Base-by-base conservation (phyloP, 2,888 invertebrate genomes). In the Acanthosepion pharaonis region DNA sequence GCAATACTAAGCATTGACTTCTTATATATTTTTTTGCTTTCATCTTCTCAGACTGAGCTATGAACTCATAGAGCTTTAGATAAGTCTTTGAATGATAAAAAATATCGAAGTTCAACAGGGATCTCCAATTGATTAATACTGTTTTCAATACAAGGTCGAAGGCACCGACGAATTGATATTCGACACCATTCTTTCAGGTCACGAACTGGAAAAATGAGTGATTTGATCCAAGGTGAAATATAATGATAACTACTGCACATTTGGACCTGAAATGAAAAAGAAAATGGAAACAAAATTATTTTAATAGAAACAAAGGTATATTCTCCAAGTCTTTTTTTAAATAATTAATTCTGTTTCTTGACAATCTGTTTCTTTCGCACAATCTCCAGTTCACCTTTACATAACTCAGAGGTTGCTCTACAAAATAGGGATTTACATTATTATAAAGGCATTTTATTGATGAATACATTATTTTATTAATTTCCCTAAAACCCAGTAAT, bases 181-280 rank as follows among this genome's bases (percentile, higher is more conserved):
- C 97, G 95, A 93, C 97, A 96, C 28, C 95, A 95, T 94, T 96
- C 96, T 94, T 96, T 95, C 33, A 97, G 95, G n/a, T 96, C 96
- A 33, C 95, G 95, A 91, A 96, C 51, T 20, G 97, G 97, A 94
- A 96, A 96, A 51, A 97, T 94, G 33, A 96, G 94, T 23, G 95
- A 95, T 33, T 95, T 95, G 59, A 97, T 96, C 96, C 96, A 97
- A 42, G 96, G 96, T 28, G 96, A 95, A 78, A 97, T 96, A 94
- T 96, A 96, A 53, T 96, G 96, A 95, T 96, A 97, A 94, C 96
- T 97, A 95, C 96, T 97, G 95, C 96, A 96, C 95, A 97, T 96
- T 9, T 93, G 93, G 18, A 93, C 93, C 93, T 93, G 93, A 53
- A 53, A 53, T n/a, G 33, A 93, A 53, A 51, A n/a, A 53, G 15